A percentile compares a stretch with the other conserved stretches of the same genome.
Evolutionary conservation across 2,797 vertebrate genomes (phyloP).

Genomic region (Diplodus puntazzo): DNA sequence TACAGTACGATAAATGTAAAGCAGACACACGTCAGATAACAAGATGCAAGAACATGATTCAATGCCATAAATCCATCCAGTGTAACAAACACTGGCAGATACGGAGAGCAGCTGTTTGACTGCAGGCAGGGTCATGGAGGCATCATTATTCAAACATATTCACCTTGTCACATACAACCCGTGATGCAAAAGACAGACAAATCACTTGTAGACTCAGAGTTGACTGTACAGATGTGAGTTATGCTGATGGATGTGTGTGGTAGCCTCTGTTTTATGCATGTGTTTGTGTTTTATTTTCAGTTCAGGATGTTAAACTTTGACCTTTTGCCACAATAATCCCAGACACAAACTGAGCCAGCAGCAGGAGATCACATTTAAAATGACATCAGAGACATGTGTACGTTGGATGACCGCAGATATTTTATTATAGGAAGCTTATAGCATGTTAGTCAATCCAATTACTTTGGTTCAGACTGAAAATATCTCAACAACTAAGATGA

Average conservation of each 20-base stretch:
- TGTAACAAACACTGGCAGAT: constrained; percentile 23
- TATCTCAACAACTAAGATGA: not conserved
- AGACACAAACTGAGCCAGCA: not conserved
- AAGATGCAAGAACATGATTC: constrained; percentile 11
- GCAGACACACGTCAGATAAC: constrained; percentile 9
- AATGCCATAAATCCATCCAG: constrained; percentile 30
- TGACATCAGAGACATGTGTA: not conserved
- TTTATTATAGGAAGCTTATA: not conserved
- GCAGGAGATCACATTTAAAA: not conserved
- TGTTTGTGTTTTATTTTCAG: constrained; percentile 4
- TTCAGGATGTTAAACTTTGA: not conserved
- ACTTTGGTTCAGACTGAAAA: not conserved
- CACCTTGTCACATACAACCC: constrained; percentile 33
- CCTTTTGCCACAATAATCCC: not conserved
- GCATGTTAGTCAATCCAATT: not conserved
- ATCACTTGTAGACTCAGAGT: constrained; percentile 8
- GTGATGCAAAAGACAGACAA: constrained; percentile 53
- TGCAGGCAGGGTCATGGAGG: constrained; percentile 14
- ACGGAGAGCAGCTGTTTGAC: constrained; percentile 32
- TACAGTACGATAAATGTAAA: constrained; percentile 4
- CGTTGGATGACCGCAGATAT: not conserved
- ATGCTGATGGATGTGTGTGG: constrained; percentile 45
- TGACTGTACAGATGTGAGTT: constrained; percentile 37
- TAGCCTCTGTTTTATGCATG: not conserved
- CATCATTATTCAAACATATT: constrained; percentile 44